Conservation (phyloP, 2,797 vertebrate species). For the Monodelphis domestica region DNA sequence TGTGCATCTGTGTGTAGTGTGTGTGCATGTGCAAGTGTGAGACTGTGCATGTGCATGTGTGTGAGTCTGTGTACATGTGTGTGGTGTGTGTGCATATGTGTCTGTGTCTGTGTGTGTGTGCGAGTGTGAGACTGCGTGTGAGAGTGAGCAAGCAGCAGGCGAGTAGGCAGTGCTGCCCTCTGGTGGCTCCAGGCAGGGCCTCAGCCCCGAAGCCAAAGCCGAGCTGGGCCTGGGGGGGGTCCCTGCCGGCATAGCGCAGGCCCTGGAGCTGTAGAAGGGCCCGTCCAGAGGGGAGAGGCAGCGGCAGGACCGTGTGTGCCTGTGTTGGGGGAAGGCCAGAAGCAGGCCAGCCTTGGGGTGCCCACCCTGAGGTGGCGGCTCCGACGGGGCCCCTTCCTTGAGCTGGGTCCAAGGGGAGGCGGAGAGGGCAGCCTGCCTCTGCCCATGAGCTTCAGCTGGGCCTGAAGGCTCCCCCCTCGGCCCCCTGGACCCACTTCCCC, state of each 20-base stretch:
- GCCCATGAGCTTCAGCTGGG: neutral
- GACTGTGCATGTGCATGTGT: too few species aligned
- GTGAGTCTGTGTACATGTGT: too few species aligned
- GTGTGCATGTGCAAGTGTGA: too few species aligned
- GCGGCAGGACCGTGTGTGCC: neutral
- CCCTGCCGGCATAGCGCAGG: neutral
- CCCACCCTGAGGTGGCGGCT: neutral
- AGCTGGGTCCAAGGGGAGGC: neutral
- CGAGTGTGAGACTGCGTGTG: too few species aligned
- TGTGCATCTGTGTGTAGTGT: neutral
- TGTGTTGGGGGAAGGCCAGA: conserved; percentile 7
- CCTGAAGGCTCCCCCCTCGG: neutral
- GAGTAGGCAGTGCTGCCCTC: neutral
- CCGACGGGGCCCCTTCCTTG: neutral
- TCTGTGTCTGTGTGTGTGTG: too few species aligned
- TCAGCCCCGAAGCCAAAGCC: neutral
- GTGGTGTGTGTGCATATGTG: too few species aligned
- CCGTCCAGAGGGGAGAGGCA: neutral
- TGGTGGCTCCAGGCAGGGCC: neutral
- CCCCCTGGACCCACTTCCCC: neutral
- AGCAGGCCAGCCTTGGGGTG: neutral
- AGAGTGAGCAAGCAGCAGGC: neutral
- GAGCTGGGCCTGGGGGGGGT: neutral
- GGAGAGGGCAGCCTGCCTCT: neutral
- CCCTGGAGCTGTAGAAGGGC: neutral